These are phyloP conservation scores for Pavo muticus DNA, from an alignment of 2,113 vertebrate genomes.

Conservation along the genomic window DNA sequence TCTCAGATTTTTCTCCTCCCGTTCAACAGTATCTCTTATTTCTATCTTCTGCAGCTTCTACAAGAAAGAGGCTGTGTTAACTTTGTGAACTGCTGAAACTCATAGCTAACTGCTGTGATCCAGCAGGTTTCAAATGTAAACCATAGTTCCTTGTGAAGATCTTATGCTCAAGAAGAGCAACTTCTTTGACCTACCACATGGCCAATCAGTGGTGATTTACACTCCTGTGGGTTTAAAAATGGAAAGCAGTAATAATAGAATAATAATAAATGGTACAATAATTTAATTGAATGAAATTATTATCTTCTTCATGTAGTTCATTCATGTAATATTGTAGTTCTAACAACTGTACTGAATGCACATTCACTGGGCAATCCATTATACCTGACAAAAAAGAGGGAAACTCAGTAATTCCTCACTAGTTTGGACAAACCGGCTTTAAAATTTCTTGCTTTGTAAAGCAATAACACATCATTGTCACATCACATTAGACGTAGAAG, in stretches of 20 bases:
- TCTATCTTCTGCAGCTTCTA: conserved; percentile 33
- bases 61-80: neutral
- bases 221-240: conserved; percentile 1
- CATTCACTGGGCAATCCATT: neutral
- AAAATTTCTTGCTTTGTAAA: conserved; percentile 14
- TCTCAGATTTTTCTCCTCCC: neutral
- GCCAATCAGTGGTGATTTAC: neutral
- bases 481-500: conserved; percentile 7
- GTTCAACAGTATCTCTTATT: conserved; percentile 36
- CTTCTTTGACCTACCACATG: conserved; percentile 17
- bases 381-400: neutral
- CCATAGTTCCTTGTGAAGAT: neutral
- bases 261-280: neutral
- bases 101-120: conserved; percentile 43
- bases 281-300: neutral
- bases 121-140: conserved; percentile 53
- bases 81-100: conserved; percentile 35
- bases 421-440: neutral
- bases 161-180: neutral
- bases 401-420: neutral
- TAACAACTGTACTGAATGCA: neutral
- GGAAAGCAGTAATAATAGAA: neutral
- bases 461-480: neutral
- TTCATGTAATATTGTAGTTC: neutral
- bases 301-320: neutral